Percentiles rank a stretch among this genome's conserved stretches.
phyloP scores from a whole-genome alignment of 37 sponge, comb jelly and placozoan genomes.

The Ephydatia muelleri region DNA sequence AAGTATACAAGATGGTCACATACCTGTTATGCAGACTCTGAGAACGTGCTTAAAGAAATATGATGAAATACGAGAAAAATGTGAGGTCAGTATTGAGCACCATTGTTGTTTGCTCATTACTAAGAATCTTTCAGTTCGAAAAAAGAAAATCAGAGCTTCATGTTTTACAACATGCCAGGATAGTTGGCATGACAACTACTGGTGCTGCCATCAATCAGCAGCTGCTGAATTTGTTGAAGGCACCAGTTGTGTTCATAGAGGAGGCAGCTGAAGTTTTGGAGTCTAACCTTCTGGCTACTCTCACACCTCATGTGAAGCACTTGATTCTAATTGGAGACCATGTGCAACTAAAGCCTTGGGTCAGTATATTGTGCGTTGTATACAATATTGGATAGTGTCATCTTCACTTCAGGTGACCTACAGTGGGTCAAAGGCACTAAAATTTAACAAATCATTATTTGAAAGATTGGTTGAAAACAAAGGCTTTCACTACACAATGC shows the following conservation, averaged over 20 bases:
- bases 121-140: background rate
- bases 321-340: too few species aligned
- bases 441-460: conserved; percentile 25
- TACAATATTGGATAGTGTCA: background rate
- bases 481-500: conserved; percentile 1
- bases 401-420: conserved; percentile 6
- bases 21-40: too few species aligned
- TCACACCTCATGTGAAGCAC: conserved; percentile 69
- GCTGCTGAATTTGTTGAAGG: background rate
- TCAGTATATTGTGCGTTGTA: background rate
- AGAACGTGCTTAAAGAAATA: too few species aligned
- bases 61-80: too few species aligned
- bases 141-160: background rate
- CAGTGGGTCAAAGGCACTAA: background rate
- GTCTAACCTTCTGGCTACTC: conserved; percentile 81
- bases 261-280: conserved; percentile 95
- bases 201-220: background rate
- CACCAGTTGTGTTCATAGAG: conserved; percentile 87
- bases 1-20: too few species aligned
- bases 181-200: background rate
- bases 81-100: too few species aligned
- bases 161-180: background rate
- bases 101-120: background rate
- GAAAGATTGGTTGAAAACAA: conserved; percentile 25
- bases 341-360: conserved; percentile 83